Percentiles rank a stretch among this genome's conserved stretches.
Conservation (phyloP, 53 echinoderm and acorn worm genomes). For the Echinometra lucunter region DNA sequence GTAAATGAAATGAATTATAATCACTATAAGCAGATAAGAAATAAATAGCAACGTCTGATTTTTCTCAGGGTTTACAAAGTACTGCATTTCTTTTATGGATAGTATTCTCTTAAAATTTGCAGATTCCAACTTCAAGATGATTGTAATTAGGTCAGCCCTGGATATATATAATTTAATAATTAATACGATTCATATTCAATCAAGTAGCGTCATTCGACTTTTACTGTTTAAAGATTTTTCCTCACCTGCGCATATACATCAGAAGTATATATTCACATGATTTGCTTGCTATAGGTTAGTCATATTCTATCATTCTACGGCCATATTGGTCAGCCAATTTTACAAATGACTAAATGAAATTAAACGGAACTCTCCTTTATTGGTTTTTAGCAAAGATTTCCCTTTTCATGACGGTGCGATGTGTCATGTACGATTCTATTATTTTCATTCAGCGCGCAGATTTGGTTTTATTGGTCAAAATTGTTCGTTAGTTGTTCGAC, state of each 20-base stretch:
- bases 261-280: background rate
- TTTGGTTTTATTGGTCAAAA: background rate
- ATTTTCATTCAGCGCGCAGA: background rate
- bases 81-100: too few species aligned
- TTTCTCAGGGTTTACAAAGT: too few species aligned
- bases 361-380: constrained; percentile 1
- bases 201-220: background rate
- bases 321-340: background rate
- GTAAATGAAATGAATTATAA: too few species aligned
- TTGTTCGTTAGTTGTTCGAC: background rate
- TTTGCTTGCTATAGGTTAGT: background rate
- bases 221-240: background rate
- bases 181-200: background rate
- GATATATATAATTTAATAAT: background rate
- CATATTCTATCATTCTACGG: background rate
- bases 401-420: background rate
- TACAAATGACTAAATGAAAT: constrained; percentile 15
- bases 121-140: background rate
- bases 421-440: background rate
- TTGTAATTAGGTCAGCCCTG: background rate
- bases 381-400: constrained; percentile 7
- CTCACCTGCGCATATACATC: background rate
- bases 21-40: too few species aligned
- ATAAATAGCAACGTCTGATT: too few species aligned
- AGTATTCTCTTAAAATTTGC: background rate